phyloP scores from a whole-genome alignment of 1,140 invertebrate species.

The Trichogramma pretiosum region DNA sequence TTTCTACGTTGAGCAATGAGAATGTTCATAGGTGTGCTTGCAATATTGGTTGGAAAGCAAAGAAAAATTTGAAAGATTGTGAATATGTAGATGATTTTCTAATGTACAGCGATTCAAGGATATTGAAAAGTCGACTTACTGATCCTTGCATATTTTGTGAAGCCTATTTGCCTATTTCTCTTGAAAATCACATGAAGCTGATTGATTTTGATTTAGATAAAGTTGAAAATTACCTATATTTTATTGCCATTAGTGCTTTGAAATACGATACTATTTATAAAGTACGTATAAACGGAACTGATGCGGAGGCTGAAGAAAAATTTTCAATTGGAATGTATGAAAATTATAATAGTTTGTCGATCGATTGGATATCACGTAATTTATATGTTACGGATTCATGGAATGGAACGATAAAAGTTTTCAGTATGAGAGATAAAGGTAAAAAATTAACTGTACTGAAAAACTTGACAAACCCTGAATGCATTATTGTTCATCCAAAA shows the following conservation, averaged over 20 bases:
- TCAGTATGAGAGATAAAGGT: background rate
- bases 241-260: background rate
- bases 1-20: background rate
- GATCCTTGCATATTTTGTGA: constrained; percentile 5
- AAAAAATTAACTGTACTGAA: background rate
- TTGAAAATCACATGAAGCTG: background rate
- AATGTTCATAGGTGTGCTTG: background rate
- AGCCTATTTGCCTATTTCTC: constrained; percentile 4
- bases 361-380: background rate
- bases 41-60: background rate
- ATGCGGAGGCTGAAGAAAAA: background rate
- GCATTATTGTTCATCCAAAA: constrained; percentile 1
- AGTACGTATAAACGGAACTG: constrained; percentile 3
- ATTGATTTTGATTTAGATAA: constrained; percentile 6
- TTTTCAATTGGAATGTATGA: background rate
- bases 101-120: background rate
- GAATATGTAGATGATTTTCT: background rate
- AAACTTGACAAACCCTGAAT: constrained; percentile 2
- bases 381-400: constrained; percentile 1
- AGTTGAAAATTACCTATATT: constrained; percentile 8
- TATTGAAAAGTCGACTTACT: constrained; percentile 2
- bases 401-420: background rate
- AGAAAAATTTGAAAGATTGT: constrained; percentile 3
- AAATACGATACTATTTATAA: constrained; percentile 1
- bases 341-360: constrained; percentile 6